A percentile compares a stretch with the other conserved stretches of the same genome.
Evolutionary conservation across 2,113 vertebrate genomes (phyloP).

Genomic region (Xenus cinereus): DNA sequence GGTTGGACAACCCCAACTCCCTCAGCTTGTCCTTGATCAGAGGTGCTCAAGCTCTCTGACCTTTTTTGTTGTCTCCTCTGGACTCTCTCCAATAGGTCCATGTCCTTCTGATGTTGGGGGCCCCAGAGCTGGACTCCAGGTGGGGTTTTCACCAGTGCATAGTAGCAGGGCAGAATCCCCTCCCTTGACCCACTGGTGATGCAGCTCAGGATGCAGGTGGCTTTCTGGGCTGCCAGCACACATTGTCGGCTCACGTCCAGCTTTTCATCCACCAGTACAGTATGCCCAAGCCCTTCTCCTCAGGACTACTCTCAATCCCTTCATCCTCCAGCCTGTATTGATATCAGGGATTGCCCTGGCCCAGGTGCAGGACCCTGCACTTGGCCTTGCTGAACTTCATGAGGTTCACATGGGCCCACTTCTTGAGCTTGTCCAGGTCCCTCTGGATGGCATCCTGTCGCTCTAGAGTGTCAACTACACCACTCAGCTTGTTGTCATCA

Average conservation of each 20-base stretch:
- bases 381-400: neutral
- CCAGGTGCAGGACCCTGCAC: neutral
- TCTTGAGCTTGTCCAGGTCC: neutral
- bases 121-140: neutral
- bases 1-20: neutral
- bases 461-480: neutral
- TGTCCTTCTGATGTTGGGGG: too few species aligned
- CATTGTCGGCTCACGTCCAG: fast-evolving
- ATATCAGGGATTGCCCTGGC: fast-evolving
- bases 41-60: neutral
- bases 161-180: neutral
- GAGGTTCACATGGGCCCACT: neutral
- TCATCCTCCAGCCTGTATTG: neutral
- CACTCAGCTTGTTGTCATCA: neutral
- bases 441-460: neutral
- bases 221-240: neutral
- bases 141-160: neutral
- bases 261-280: neutral
- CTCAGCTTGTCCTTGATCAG: neutral
- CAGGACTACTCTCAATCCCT: neutral
- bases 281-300: neutral
- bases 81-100: neutral
- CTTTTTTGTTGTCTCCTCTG: neutral
- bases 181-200: neutral
- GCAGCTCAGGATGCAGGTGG: neutral